Conservation (phyloP, 2,888 invertebrate species). For the Mesoligia furuncula region DNA sequence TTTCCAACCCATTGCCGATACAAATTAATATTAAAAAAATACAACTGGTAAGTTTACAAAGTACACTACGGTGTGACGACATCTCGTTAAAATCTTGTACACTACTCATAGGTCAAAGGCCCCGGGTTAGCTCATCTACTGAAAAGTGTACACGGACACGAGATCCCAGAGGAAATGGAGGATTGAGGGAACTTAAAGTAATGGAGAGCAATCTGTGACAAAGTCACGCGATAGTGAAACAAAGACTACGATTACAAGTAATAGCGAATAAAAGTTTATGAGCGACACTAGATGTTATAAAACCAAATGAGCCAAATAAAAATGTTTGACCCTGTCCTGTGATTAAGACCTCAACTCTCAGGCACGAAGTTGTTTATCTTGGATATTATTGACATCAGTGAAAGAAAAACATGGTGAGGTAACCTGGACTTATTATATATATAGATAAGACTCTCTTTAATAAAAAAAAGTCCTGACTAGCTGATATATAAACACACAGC, state of each 20-base stretch:
- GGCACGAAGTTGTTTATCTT: too few species aligned
- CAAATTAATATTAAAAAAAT: too few species aligned
- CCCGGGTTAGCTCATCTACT: conserved; percentile 25
- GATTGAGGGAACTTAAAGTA: conserved; percentile 10
- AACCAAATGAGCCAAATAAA: neutral
- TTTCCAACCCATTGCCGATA: too few species aligned
- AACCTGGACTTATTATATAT: too few species aligned
- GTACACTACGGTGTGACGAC: conserved; percentile 22
- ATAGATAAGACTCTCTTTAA: too few species aligned
- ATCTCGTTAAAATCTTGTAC: conserved; percentile 31
- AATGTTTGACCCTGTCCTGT: too few species aligned
- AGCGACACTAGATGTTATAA: neutral
- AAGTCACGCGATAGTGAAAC: conserved; percentile 44
- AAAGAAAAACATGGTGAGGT: too few species aligned
- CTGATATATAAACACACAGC: too few species aligned
- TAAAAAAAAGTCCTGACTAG: too few species aligned
- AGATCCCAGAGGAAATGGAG: conserved; percentile 56
- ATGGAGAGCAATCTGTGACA: conserved; percentile 35
- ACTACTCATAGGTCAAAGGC: conserved; percentile 34
- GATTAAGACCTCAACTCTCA: too few species aligned
- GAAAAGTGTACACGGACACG: conserved; percentile 39
- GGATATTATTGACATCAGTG: too few species aligned
- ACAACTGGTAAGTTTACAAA: too few species aligned
- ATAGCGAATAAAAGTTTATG: neutral
- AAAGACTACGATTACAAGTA: neutral